These are phyloP conservation scores for Eremophila alpestris DNA, from an alignment of 2,797 vertebrate species.

Conservation along the genomic window DNA sequence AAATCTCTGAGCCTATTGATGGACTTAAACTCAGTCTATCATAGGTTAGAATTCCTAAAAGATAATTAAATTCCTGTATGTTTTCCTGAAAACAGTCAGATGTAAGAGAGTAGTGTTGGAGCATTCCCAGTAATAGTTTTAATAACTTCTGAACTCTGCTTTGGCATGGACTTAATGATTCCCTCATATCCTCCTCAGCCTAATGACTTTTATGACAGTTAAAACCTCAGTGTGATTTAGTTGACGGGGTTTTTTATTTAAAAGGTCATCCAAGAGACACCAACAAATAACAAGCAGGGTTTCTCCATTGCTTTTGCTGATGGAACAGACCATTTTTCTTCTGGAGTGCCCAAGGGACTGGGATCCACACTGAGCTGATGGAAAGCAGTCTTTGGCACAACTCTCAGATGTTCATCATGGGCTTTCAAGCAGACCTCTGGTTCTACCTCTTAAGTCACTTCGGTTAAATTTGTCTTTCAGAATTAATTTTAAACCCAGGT, in stretches of 20 bases:
- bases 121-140: neutral
- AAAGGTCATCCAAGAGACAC: neutral
- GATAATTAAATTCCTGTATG: neutral
- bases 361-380: neutral
- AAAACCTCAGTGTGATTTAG: neutral
- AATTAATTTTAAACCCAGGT: slow-evolving; percentile 15
- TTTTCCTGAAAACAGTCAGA: neutral
- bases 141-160: neutral
- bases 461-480: neutral
- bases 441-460: neutral
- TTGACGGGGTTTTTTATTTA: fast-evolving
- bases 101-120: neutral
- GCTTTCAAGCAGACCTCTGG: neutral
- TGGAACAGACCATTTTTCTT: neutral
- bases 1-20: neutral
- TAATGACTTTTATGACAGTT: neutral
- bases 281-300: neutral
- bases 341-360: neutral
- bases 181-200: neutral
- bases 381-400: neutral
- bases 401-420: neutral
- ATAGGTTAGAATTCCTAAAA: neutral
- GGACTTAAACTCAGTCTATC: neutral
- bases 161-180: neutral
- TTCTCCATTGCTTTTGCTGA: slow-evolving; percentile 1